Base-by-base conservation (phyloP, 64 coral and sea anemone genomes). In the Acropora tenuis region DNA sequence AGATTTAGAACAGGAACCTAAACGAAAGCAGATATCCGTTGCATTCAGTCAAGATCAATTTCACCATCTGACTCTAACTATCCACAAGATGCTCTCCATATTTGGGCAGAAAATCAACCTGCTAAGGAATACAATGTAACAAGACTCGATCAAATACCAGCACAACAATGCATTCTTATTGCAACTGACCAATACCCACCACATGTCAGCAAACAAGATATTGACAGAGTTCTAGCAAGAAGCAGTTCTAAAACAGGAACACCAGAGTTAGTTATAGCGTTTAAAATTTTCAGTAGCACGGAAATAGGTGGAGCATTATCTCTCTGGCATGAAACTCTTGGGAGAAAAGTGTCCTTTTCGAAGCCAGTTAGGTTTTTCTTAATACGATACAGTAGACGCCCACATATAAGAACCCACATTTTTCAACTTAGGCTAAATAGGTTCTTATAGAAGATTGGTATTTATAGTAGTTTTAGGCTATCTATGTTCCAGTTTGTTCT, bases 11-110 rank as follows among this genome's bases (percentile, higher is more conserved):
- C 92, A 61, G 92, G 16, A 42, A 47, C 91, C 30, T 66, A 93
- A 83, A 93, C 92, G 43, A 55, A 89, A 93, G 78, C 20, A 84
- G 92, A 94, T 66, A 93, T 93, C 73, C 57, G 87, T 41, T 87
- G 58, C 65, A 92, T 87, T 92, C 83, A 92, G 63, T 92, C 75
- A 79, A 87, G 83, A 87, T 87, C 83, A 87, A 80, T 80, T 57
- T 30, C 75, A 80, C 82, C 9, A 1, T 80, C 75, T 41, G 60
- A 78, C 41, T 55, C 47, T 81, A 93, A 84, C 13, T 94, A 94
- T 77, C 92, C 86, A 89, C 16, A 84, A 4, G 73, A 94, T 94
- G 86, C 86, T 83, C 79, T 83, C 43, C 86, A 89, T 84, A 89
- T 89, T 15, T 89, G 50, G 78, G 78, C 79, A 84, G 87, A 84